Percentiles rank a stretch among this genome's conserved stretches.
Conservation (phyloP, 1,140 invertebrate species). For the Argopecten irradians region DNA sequence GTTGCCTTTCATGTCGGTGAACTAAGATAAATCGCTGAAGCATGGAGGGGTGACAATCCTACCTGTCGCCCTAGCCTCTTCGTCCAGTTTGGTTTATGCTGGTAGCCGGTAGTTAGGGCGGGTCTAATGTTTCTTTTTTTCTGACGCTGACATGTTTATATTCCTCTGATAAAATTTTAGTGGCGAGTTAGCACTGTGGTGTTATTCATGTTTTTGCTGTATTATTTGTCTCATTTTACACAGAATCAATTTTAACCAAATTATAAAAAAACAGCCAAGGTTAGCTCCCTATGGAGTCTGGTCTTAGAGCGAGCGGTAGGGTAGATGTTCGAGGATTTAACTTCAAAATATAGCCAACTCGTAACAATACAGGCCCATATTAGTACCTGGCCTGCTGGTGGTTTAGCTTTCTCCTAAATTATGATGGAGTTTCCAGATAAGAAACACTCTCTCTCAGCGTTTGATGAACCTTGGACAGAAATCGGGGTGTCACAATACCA, state of each 20-base stretch:
- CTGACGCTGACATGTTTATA: background rate
- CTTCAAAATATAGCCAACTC: background rate
- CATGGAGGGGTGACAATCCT: background rate
- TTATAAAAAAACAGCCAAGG: background rate
- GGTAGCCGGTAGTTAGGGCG: background rate
- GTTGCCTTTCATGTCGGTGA: background rate
- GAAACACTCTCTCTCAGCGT: background rate
- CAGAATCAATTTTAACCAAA: background rate
- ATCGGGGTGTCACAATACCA: constrained; percentile 14
- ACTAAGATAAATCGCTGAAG: background rate
- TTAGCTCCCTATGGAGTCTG: background rate
- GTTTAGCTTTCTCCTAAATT: constrained; percentile 4
- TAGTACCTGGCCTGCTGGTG: background rate
- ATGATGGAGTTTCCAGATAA: background rate
- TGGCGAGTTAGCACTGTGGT: background rate
- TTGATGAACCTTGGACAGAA: constrained; percentile 1
- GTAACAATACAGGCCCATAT: background rate
- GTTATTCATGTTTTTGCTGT: background rate
- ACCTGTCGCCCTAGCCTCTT: background rate
- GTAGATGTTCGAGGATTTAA: background rate
- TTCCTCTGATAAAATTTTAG: background rate
- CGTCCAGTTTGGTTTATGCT: background rate
- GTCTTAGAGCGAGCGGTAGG: background rate
- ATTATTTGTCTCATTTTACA: constrained; percentile 12
- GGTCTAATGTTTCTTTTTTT: constrained; percentile 5